These are phyloP conservation scores for Drosophila cracens DNA, from an alignment of 2,888 invertebrate genomes.

Conservation along the genomic window DNA sequence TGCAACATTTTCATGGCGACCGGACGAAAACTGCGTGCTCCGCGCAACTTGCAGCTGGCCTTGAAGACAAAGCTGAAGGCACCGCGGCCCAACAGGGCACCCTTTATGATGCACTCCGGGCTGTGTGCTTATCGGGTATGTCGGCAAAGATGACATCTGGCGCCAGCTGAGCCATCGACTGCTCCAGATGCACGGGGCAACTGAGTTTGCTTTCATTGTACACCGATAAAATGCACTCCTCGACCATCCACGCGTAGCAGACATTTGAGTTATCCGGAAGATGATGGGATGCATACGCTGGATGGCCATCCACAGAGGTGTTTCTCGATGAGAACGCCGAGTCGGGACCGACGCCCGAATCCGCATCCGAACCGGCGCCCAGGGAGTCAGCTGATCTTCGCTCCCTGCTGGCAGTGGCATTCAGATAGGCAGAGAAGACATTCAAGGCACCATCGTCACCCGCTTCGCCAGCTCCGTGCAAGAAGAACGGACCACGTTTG, in stretches of 20 bases:
- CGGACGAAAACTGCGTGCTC: conserved; percentile 87
- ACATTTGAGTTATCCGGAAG: conserved; percentile 83
- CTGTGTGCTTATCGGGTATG: conserved; percentile 91
- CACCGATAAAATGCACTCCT: conserved; percentile 96
- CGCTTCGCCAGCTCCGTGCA: conserved; percentile 69
- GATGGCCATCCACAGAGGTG: conserved; percentile 93
- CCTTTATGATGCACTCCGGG: conserved; percentile 92
- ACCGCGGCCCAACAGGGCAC: conserved; percentile 94
- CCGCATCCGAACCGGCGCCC: conserved; percentile 89
- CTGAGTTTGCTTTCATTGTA: conserved; percentile 89
- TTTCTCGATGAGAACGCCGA: conserved; percentile 92
- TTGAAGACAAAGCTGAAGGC: conserved; percentile 99
- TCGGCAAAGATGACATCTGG: conserved; percentile 97
- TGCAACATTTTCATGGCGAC: conserved; percentile 98
- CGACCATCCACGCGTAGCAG: conserved; percentile 95
- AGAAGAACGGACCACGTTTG: conserved; percentile 62
- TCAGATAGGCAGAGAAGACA: conserved; percentile 81
- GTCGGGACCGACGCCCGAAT: conserved; percentile 95
- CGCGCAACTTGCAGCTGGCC: conserved; percentile 89
- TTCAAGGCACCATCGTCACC: conserved; percentile 76
- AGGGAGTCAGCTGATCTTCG: conserved; percentile 86
- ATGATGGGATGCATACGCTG: conserved; percentile 83
- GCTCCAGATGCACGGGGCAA: conserved; percentile 93
- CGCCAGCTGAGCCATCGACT: conserved; percentile 92
- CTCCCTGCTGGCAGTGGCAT: conserved; percentile 79